Evolutionary conservation across 2,888 invertebrate species (phyloP).

Genomic region (Netelia virgata): DNA sequence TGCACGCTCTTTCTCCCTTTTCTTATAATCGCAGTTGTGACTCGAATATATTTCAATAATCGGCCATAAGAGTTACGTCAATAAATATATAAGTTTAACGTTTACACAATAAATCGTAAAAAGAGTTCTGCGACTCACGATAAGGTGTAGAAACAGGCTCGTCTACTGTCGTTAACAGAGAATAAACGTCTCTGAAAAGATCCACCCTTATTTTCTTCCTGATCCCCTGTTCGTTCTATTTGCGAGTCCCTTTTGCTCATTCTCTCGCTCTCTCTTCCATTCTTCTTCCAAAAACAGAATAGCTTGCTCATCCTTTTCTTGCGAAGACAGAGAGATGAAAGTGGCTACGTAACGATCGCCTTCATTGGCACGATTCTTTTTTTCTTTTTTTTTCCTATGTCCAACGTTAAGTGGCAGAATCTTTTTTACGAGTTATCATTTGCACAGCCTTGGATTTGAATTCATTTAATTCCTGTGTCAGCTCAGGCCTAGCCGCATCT

Average conservation of each 20-base stretch:
- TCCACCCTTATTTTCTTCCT: neutral
- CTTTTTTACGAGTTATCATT: constrained; percentile 75
- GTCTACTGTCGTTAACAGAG: neutral
- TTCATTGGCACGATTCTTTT: neutral
- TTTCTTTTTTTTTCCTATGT: constrained; percentile 17
- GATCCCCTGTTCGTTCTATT: too few relatives aligned
- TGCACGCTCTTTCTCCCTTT: neutral
- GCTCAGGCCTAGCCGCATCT: too few relatives aligned
- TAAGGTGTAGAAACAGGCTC: neutral
- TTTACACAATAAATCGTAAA: constrained; percentile 8
- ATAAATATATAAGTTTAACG: constrained; percentile 35
- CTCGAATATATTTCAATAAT: constrained; percentile 35
- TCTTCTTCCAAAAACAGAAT: constrained; percentile 7
- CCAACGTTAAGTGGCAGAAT: constrained; percentile 52
- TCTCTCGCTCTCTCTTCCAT: neutral
- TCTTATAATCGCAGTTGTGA: constrained; percentile 35
- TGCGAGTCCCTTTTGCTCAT: neutral
- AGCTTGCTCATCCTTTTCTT: neutral
- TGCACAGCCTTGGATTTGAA: constrained; percentile 76
- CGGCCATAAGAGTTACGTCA: constrained; percentile 26
- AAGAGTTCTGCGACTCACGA: neutral
- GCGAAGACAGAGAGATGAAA: constrained; percentile 2
- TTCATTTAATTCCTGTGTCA: constrained; percentile 63
- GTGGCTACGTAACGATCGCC: constrained; percentile 18
- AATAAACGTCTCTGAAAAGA: neutral